Evolutionary conservation across 2,888 invertebrate genomes (phyloP).

Genomic region (Anthophora plumipes): DNA sequence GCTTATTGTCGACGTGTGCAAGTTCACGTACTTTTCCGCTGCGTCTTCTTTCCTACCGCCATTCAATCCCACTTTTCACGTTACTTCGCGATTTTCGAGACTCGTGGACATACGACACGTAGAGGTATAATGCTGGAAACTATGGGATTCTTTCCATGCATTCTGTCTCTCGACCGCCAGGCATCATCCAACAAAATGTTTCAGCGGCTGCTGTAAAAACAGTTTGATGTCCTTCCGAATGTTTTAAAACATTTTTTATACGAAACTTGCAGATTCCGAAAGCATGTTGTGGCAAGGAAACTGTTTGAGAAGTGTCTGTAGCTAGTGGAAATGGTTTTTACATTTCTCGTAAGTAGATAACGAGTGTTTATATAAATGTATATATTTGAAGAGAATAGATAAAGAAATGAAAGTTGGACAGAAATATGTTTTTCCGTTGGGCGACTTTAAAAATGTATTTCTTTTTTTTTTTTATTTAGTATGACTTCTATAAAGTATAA

Average conservation of each 20-base stretch:
- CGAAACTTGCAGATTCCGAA: not conserved
- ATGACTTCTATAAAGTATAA: too few species aligned
- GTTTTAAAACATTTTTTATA: not conserved
- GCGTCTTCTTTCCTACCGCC: constrained; percentile 31
- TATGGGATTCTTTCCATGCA: constrained; percentile 62
- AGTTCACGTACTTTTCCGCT: constrained; percentile 48
- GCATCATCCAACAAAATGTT: constrained; percentile 53
- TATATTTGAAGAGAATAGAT: too few species aligned
- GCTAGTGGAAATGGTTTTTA: too few species aligned
- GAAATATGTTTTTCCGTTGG: too few species aligned
- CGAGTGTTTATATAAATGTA: too few species aligned
- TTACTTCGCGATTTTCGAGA: constrained; percentile 53
- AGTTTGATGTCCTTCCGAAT: too few species aligned
- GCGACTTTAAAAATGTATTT: too few species aligned
- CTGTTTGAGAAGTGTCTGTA: too few species aligned
- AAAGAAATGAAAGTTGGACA: too few species aligned
- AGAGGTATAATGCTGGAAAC: constrained; percentile 71
- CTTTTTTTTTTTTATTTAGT: too few species aligned
- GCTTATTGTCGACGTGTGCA: constrained; percentile 81
- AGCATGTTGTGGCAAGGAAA: not conserved
- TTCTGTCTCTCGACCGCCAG: constrained; percentile 61
- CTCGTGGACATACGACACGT: constrained; percentile 76
- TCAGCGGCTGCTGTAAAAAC: not conserved
- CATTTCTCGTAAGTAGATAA: not conserved
- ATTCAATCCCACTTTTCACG: constrained; percentile 63